Evolutionary conservation across 2,797 vertebrate genomes (phyloP).

Genomic region (Esox lucius): DNA sequence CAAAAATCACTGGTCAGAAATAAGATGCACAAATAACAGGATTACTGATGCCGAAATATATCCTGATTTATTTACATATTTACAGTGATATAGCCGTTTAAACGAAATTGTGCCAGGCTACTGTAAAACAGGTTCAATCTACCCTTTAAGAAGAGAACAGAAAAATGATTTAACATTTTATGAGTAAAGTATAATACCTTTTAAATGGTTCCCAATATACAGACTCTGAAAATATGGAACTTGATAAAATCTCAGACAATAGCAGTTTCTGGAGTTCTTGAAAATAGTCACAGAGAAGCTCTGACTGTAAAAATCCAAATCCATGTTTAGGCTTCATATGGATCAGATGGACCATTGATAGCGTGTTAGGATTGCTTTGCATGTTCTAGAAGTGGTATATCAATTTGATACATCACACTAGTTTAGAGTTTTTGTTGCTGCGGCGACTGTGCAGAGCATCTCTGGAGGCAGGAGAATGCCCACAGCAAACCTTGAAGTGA

Average conservation of each 20-base stretch:
- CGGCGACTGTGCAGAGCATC: conserved; percentile 55
- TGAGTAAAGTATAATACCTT: neutral
- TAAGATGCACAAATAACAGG: conserved; percentile 62
- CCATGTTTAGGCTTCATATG: neutral
- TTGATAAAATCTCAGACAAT: neutral
- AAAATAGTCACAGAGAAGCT: neutral
- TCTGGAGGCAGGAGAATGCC: conserved; percentile 56
- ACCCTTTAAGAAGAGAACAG: neutral
- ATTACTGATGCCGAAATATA: conserved; percentile 60
- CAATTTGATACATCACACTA: neutral
- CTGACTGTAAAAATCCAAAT: neutral
- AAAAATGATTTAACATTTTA: neutral
- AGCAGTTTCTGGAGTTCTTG: neutral
- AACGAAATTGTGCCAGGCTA: conserved; percentile 23
- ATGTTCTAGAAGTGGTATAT: neutral
- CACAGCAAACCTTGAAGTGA: conserved; percentile 65
- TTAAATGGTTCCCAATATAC: neutral
- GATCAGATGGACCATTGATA: neutral
- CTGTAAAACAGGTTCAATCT: neutral
- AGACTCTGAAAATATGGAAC: neutral
- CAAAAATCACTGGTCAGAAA: conserved; percentile 55
- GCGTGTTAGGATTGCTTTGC: neutral
- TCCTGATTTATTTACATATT: conserved; percentile 36
- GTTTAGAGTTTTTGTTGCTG: conserved; percentile 21
- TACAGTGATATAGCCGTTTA: conserved; percentile 37